phyloP scores from a whole-genome alignment of 2,797 vertebrate species.

The Hippopotamyrus pictus region DNA sequence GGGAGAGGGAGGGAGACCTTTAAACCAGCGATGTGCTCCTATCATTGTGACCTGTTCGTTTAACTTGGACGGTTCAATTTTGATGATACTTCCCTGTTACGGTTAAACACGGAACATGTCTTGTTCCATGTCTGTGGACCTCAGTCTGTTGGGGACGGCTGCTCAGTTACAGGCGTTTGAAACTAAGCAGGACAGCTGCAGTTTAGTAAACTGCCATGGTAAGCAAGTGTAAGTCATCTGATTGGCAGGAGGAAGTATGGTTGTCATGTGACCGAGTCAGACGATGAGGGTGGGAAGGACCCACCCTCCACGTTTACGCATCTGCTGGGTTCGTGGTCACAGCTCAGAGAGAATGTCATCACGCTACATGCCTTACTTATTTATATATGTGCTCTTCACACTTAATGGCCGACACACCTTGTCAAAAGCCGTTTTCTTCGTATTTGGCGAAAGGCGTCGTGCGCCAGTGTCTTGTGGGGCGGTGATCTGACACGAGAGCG shows the following conservation, averaged over 20 bases:
- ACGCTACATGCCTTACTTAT: neutral
- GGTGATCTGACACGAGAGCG: neutral
- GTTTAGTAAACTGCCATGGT: neutral
- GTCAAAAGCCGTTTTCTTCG: neutral
- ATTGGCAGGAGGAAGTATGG: neutral
- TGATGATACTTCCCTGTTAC: neutral
- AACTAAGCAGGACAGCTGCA: neutral
- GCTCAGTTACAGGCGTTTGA: neutral
- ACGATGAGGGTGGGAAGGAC: neutral
- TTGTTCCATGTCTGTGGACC: neutral
- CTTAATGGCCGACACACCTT: neutral
- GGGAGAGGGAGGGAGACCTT: neutral
- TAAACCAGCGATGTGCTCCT: neutral
- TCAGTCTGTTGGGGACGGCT: neutral
- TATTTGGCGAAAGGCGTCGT: neutral
- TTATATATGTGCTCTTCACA: neutral
- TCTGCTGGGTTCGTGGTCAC: neutral
- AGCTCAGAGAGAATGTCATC: neutral
- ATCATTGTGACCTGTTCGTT: neutral
- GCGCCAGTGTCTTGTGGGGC: neutral
- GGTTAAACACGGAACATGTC: neutral
- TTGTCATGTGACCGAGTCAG: neutral
- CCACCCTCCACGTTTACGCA: neutral
- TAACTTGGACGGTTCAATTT: neutral
- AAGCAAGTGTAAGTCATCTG: neutral